These are phyloP conservation scores for Rhagoletis pomonella DNA, from an alignment of 1,140 invertebrate species.

Conservation along the genomic window DNA sequence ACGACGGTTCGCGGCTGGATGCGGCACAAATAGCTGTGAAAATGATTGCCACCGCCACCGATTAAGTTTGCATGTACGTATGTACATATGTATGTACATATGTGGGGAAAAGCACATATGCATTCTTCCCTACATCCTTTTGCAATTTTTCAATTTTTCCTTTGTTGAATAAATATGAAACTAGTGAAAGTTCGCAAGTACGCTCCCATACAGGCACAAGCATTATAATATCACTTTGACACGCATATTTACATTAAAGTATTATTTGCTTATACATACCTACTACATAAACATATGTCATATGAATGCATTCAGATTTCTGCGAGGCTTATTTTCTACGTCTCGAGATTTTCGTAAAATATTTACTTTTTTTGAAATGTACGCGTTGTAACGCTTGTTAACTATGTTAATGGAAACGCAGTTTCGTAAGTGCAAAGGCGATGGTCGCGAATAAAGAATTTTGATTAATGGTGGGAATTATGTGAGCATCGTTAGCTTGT, in stretches of 20 bases:
- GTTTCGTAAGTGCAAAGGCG: background rate
- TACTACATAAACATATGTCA: background rate
- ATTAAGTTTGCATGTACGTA: background rate
- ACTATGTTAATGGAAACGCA: background rate
- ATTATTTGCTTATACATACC: too few species aligned
- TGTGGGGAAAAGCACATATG: slow-evolving; percentile 52
- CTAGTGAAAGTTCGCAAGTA: background rate
- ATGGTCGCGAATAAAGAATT: slow-evolving; percentile 62
- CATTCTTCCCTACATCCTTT: slow-evolving; percentile 52
- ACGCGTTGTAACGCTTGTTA: background rate
- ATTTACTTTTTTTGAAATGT: background rate
- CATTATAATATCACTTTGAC: background rate
- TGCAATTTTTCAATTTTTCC: slow-evolving; percentile 36
- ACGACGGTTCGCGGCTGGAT: slow-evolving; percentile 7
- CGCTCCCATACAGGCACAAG: background rate
- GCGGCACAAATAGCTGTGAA: background rate
- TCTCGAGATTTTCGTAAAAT: slow-evolving; percentile 2
- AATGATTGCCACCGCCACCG: background rate
- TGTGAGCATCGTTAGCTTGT: slow-evolving; percentile 56
- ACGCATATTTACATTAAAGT: too few species aligned
- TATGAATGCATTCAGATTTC: background rate
- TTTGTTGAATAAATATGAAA: background rate
- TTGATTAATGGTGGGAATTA: slow-evolving; percentile 68
- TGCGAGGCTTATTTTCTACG: background rate
- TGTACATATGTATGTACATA: background rate